Evolutionary conservation across 53 echinoderm and acorn worm species (phyloP).

Genomic region (Antedon mediterranea): DNA sequence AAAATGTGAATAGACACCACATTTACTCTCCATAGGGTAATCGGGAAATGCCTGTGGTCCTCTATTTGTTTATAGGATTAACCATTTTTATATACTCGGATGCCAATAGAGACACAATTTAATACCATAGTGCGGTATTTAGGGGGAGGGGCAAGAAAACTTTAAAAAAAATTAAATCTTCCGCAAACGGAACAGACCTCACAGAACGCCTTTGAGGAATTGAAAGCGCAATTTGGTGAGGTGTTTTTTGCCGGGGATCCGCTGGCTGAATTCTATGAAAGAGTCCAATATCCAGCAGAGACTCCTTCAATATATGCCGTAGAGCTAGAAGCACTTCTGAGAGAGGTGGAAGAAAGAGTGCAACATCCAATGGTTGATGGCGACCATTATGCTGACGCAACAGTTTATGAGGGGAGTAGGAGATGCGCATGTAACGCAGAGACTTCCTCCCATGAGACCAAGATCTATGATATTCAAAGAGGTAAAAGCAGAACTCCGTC

Average conservation of each 20-base stretch:
- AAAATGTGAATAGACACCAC: too few relatives aligned
- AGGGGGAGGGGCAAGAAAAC: constrained; percentile 18
- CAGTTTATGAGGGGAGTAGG: not conserved
- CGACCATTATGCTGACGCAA: not conserved
- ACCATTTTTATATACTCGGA: too few relatives aligned
- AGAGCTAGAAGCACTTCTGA: constrained; percentile 2
- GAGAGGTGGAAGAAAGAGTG: not conserved
- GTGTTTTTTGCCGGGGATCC: constrained; percentile 11
- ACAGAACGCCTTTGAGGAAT: constrained; percentile 1
- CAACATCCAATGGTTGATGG: not conserved
- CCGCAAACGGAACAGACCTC: constrained; percentile 1
- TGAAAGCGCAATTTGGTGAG: constrained; percentile 13
- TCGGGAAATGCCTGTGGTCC: too few relatives aligned
- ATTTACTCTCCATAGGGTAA: too few relatives aligned
- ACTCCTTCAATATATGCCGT: constrained; percentile 15
- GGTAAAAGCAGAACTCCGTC: constrained; percentile 2
- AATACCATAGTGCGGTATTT: constrained; percentile 15
- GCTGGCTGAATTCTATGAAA: constrained; percentile 21
- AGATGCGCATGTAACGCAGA: not conserved
- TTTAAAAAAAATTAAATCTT: constrained; percentile 13
- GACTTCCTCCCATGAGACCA: not conserved
- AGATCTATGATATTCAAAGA: constrained; percentile 1
- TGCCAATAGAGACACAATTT: constrained; percentile 6
- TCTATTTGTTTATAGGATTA: too few relatives aligned
- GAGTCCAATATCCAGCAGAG: constrained; percentile 6